Evolutionary conservation across 37 sponge, comb jelly and placozoan species (phyloP).

Genomic region (Haliclona indistincta): DNA sequence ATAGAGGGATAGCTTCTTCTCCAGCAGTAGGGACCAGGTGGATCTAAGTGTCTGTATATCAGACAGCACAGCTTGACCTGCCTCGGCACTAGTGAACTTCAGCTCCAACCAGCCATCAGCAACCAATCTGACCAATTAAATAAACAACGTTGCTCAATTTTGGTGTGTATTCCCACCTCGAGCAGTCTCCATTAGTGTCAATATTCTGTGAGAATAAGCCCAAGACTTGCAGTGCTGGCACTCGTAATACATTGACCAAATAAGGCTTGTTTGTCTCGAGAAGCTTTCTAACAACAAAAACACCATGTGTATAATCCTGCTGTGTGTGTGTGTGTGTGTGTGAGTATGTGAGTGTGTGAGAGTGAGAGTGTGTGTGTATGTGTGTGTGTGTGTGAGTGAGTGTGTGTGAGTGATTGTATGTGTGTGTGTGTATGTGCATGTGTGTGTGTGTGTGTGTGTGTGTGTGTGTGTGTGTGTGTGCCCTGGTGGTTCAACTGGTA

Average conservation of each 20-base stretch:
- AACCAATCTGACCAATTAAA: conserved; percentile 38
- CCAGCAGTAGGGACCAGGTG: conserved; percentile 57
- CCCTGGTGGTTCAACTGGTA: conserved; percentile 22
- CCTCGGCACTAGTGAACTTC: conserved; percentile 24
- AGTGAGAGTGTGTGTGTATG: too few relatives aligned
- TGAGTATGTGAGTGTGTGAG: too few relatives aligned
- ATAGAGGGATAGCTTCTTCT: conserved; percentile 44
- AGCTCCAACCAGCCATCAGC: conserved; percentile 84
- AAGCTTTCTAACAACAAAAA: conserved; percentile 55
- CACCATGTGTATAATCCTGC: neutral
- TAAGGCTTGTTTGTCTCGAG: conserved; percentile 95
- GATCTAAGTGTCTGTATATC: conserved; percentile 68
- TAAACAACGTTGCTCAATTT: neutral
- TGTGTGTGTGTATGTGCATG: too few relatives aligned
- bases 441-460: too few relatives aligned
- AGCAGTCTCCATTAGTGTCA: conserved; percentile 81
- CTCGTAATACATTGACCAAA: conserved; percentile 72
- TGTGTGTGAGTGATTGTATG: neutral
- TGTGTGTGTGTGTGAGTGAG: neutral
- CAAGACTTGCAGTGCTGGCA: conserved; percentile 79
- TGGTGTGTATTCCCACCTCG: conserved; percentile 39
- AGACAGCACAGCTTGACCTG: conserved; percentile 52
- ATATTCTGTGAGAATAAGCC: conserved; percentile 71
- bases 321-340: neutral
- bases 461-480: too few relatives aligned